Evolutionary conservation across 1,140 invertebrate species (phyloP).

Genomic region (Papilio xuthus): DNA sequence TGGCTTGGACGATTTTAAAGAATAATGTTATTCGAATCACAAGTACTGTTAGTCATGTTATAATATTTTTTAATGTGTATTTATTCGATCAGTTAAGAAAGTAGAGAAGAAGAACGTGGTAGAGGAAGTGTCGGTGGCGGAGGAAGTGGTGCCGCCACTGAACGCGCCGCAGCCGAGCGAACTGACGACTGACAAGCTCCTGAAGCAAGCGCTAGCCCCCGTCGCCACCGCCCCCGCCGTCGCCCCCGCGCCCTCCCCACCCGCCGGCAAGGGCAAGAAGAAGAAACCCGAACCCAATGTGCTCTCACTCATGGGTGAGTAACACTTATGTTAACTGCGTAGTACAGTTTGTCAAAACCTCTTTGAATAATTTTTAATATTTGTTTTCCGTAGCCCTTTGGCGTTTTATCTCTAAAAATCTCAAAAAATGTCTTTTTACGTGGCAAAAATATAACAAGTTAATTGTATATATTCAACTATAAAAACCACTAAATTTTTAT

Average conservation of each 20-base stretch:
- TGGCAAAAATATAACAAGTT: no score
- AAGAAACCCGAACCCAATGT: conserved; percentile 77
- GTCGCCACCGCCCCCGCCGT: conserved; percentile 46
- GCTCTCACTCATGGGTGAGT: conserved; percentile 71
- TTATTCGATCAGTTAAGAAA: conserved; percentile 57
- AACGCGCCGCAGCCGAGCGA: conserved; percentile 74
- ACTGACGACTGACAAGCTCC: conserved; percentile 76
- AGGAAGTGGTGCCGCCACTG: conserved; percentile 69
- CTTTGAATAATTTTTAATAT: no score
- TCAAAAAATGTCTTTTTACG: no score
- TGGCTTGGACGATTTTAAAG: no score
- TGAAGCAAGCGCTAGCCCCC: conserved; percentile 61
- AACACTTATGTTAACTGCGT: no score
- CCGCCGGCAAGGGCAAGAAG: conserved; percentile 76
- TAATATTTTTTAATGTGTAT: background rate
- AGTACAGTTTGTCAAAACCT: no score
- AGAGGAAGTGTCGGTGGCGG: conserved; percentile 49
- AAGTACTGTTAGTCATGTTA: background rate
- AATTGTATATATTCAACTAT: no score
- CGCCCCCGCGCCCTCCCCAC: conserved; percentile 58
- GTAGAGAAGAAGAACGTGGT: conserved; percentile 56
- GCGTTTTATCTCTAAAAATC: no score
- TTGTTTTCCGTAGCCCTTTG: no score
- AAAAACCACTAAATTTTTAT: no score
- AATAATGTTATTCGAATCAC: no score